These are phyloP conservation scores for Pollimyrus isidori DNA, from an alignment of 2,113 vertebrate species.

Conservation along the genomic window DNA sequence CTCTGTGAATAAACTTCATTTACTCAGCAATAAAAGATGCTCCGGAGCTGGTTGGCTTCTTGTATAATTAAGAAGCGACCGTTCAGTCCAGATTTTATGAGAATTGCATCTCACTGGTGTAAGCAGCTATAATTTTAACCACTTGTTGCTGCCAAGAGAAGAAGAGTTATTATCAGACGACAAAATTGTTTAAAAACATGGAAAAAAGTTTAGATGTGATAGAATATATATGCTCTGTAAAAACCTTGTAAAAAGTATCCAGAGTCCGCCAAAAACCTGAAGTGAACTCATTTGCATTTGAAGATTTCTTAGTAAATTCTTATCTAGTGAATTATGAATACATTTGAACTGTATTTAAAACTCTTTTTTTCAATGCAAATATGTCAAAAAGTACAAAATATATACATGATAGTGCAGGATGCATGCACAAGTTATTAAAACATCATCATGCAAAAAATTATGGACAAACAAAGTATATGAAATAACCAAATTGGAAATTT, in stretches of 20 bases:
- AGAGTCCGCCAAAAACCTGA: not conserved
- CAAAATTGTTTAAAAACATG: not conserved
- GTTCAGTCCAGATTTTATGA: not conserved
- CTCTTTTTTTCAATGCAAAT: not conserved
- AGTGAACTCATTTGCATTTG: not conserved
- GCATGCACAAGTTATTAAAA: not conserved
- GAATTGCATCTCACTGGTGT: not conserved
- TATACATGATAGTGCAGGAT: not conserved
- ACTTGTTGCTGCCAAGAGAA: not conserved
- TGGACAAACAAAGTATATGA: not conserved
- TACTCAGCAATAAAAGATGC: not conserved
- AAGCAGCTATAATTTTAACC: not conserved
- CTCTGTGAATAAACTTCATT: not conserved
- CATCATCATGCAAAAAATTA: not conserved
- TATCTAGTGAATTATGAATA: not conserved
- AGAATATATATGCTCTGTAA: not conserved
- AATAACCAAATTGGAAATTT: not conserved
- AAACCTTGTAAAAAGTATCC: not conserved
- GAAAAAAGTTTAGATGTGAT: not conserved
- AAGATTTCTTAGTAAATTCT: not conserved
- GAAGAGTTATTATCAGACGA: not conserved
- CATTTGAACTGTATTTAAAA: not conserved
- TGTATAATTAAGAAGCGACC: not conserved
- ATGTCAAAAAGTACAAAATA: not conserved
- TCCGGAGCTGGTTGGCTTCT: not conserved